Evolutionary conservation across 2,888 invertebrate species (phyloP).

Genomic region (Eupsilia transversa): DNA sequence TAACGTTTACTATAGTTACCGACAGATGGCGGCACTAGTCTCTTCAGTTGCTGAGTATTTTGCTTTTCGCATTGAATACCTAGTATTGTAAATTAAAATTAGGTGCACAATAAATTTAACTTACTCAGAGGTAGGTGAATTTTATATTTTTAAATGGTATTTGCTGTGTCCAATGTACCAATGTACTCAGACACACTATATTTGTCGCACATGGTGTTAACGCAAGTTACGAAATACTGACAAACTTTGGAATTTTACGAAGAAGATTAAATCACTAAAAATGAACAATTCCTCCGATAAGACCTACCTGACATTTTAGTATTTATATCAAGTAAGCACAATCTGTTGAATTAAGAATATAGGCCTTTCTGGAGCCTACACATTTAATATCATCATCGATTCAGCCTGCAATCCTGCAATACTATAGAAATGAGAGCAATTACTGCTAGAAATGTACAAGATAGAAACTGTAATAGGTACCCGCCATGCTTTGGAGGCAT

Average conservation of each 20-base stretch:
- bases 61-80: neutral
- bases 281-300: neutral
- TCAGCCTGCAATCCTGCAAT: neutral
- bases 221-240: neutral
- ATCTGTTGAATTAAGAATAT: neutral
- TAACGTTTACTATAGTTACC: neutral
- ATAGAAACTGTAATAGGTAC: neutral
- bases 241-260: neutral
- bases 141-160: neutral
- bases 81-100: neutral
- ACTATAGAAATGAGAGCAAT: neutral
- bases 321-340: neutral
- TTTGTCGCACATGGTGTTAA: neutral
- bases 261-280: neutral
- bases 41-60: neutral
- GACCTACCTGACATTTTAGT: neutral
- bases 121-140: too few species aligned
- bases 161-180: neutral
- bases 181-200: too few species aligned
- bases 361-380: neutral
- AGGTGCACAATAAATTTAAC: neutral
- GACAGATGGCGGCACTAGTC: constrained; percentile 52
- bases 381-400: too few species aligned
- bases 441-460: neutral
- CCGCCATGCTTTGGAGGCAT: too few species aligned